Percentiles rank a stretch among this genome's conserved stretches.
Evolutionary conservation across 2,797 vertebrate species (phyloP).

Genomic region (Valencia hispanica): DNA sequence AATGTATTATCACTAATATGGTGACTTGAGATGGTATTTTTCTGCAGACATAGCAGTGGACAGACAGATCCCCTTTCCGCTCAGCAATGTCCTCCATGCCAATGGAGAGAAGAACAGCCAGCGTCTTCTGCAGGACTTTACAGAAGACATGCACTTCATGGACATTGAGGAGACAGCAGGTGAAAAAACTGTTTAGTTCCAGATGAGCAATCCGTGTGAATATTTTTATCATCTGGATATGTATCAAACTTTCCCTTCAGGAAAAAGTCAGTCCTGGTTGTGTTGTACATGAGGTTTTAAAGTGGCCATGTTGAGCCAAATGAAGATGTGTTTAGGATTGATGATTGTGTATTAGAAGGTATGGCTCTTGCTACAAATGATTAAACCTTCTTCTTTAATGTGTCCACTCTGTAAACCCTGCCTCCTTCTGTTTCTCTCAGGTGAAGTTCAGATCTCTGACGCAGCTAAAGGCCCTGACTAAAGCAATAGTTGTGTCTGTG

Average conservation of each 20-base stretch:
- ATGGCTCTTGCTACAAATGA: neutral
- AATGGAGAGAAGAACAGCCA: conserved; percentile 94
- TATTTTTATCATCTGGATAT: neutral
- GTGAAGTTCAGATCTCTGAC: neutral
- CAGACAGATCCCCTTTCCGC: conserved; percentile 94
- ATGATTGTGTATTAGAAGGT: neutral
- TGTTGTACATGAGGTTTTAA: neutral
- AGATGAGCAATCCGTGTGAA: neutral
- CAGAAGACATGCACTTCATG: conserved; percentile 97
- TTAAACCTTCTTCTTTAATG: neutral
- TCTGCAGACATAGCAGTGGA: conserved; percentile 92
- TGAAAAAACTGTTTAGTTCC: conserved; percentile 44
- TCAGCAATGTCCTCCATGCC: conserved; percentile 89
- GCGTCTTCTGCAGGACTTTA: conserved; percentile 88
- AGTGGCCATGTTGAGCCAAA: neutral
- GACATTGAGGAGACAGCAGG: conserved; percentile 94
- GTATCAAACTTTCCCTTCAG: neutral
- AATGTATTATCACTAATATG: neutral
- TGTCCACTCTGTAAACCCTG: neutral
- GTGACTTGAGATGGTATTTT: conserved; percentile 3
- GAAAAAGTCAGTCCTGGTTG: neutral
- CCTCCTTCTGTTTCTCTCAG: neutral
- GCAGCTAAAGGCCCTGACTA: neutral
- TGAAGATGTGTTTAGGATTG: neutral
- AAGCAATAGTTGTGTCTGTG: conserved; percentile 9